Conservation (phyloP, 2,888 invertebrate genomes). For the Drosophila hamatofila region DNA sequence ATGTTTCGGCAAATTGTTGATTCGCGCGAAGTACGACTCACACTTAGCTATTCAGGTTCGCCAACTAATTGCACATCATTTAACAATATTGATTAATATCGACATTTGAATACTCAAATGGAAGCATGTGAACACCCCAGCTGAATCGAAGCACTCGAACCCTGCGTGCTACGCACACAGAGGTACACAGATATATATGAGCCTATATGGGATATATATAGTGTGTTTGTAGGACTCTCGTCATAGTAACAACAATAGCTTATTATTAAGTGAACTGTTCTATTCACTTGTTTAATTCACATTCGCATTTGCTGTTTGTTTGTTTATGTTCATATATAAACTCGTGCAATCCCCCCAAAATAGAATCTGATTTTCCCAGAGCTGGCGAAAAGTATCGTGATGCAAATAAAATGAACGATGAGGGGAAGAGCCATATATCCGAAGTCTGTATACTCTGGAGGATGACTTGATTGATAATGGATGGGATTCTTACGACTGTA, state of each 20-base stretch:
- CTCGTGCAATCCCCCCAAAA: slow-evolving; percentile 72
- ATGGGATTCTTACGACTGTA: too few species aligned
- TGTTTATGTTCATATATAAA: slow-evolving; percentile 47
- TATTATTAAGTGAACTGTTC: slow-evolving; percentile 66
- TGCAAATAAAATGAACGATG: background rate
- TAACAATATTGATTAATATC: slow-evolving; percentile 41
- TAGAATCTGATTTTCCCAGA: slow-evolving; percentile 48
- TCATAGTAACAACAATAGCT: slow-evolving; percentile 67
- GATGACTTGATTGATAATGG: background rate
- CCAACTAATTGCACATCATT: slow-evolving; percentile 60
- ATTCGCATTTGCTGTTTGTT: slow-evolving; percentile 39
- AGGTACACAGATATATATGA: too few species aligned
- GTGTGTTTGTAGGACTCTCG: slow-evolving; percentile 40
- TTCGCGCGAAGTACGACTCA: slow-evolving; percentile 28
- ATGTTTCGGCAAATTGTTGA: slow-evolving; percentile 18
- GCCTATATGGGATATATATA: background rate
- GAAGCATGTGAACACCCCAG: slow-evolving; percentile 32
- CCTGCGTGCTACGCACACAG: background rate
- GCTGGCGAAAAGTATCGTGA: slow-evolving; percentile 18
- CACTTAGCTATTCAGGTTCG: slow-evolving; percentile 19
- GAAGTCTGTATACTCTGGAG: background rate
- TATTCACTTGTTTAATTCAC: slow-evolving; percentile 24
- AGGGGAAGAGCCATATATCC: too few species aligned
- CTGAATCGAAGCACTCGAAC: background rate
- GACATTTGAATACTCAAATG: background rate